phyloP scores from a whole-genome alignment of 2,888 invertebrate genomes.

The Exocentrus adspersus region DNA sequence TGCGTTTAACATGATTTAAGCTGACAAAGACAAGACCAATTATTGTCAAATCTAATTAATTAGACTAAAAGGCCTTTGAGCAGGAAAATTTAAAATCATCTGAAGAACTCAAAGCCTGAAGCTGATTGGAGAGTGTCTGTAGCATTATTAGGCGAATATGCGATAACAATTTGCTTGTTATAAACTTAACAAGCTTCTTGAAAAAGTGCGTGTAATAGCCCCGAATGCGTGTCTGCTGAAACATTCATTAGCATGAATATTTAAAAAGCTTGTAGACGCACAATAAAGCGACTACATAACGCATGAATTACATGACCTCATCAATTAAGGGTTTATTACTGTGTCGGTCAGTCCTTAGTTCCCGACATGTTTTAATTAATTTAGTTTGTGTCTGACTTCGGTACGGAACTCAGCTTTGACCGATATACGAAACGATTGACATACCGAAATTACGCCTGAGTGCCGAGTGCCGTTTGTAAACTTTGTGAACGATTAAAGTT shows the following conservation, averaged over 20 bases:
- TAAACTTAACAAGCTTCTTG: too few relatives aligned
- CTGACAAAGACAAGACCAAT: not conserved
- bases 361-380: slow-evolving; percentile 51
- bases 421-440: not conserved
- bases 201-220: too few relatives aligned
- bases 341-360: slow-evolving; percentile 43
- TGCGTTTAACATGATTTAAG: not conserved
- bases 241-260: not conserved
- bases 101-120: too few relatives aligned
- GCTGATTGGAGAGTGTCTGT: too few relatives aligned
- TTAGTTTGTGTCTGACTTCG: slow-evolving; percentile 45
- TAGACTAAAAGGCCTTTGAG: not conserved
- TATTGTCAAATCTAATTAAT: not conserved
- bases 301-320: slow-evolving; percentile 53
- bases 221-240: not conserved
- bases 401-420: not conserved
- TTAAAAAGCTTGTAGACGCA: not conserved
- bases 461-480: not conserved
- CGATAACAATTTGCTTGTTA: too few relatives aligned
- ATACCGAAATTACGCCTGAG: not conserved
- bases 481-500: not conserved
- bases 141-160: too few relatives aligned
- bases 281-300: slow-evolving; percentile 22
- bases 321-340: slow-evolving; percentile 54
- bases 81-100: too few relatives aligned